Percentiles rank a stretch among this genome's conserved stretches.
Evolutionary conservation across 1,140 invertebrate species (phyloP).

Genomic region (Drosophila quadrilineata): DNA sequence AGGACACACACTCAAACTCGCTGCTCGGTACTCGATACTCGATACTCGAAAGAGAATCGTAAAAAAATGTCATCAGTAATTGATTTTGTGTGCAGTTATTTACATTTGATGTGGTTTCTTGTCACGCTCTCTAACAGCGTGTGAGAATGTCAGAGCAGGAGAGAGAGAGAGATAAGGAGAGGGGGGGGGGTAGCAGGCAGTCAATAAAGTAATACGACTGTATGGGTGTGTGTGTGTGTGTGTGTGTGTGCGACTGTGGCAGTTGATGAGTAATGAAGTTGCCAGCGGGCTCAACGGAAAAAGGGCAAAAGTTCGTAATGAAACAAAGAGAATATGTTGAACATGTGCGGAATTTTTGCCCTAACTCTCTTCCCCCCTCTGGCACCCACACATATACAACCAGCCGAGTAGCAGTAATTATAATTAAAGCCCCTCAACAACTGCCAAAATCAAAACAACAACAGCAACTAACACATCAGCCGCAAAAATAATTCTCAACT

Average conservation of each 20-base stretch:
- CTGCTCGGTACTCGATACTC: too few relatives aligned
- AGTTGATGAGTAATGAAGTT: conserved; percentile 65
- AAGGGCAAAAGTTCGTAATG: conserved; percentile 44
- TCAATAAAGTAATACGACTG: conserved; percentile 38
- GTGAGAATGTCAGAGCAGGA: neutral
- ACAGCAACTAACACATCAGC: too few relatives aligned
- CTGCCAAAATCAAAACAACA: too few relatives aligned
- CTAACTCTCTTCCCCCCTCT: too few relatives aligned
- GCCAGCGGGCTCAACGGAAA: conserved; percentile 29
- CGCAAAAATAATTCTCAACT: too few relatives aligned
- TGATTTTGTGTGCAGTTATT: conserved; percentile 58
- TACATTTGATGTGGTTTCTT: conserved; percentile 46
- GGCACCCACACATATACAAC: too few relatives aligned
- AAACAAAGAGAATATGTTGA: conserved; percentile 43
- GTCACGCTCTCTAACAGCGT: conserved; percentile 15
- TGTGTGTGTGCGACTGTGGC: conserved; percentile 10
- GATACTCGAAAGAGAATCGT: neutral
- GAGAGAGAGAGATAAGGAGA: too few relatives aligned
- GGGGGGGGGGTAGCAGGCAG: too few relatives aligned
- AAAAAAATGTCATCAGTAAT: conserved; percentile 64
- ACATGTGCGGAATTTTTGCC: conserved; percentile 28
- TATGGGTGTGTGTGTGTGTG: neutral
- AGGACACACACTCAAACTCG: too few relatives aligned
- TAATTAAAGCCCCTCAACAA: conserved; percentile 30
- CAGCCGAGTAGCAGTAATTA: conserved; percentile 19